Conservation (phyloP, 53 echinoderm and acorn worm species). For the Zoroaster sp. region DNA sequence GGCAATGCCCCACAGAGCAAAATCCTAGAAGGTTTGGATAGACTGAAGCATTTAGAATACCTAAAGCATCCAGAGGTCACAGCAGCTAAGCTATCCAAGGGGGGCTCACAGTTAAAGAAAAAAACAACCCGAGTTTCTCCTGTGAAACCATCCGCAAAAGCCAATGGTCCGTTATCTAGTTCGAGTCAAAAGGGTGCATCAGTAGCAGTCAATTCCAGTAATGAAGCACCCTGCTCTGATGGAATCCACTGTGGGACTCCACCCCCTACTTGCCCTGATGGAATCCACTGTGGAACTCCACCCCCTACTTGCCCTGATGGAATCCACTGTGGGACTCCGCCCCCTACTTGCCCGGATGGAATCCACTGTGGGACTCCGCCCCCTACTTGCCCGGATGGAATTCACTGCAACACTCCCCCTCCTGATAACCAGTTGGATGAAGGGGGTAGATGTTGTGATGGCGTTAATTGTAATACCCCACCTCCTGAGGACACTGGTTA, state of each 20-base stretch:
- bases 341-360: neutral
- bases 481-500: constrained; percentile 72
- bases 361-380: constrained; percentile 63
- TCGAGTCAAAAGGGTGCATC: constrained; percentile 27
- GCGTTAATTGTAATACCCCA: constrained; percentile 85
- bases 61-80: constrained; percentile 75
- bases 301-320: constrained; percentile 25
- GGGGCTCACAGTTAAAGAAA: constrained; percentile 67
- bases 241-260: constrained; percentile 78
- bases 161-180: constrained; percentile 69
- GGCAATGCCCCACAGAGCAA: constrained; percentile 96
- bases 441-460: constrained; percentile 72
- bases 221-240: constrained; percentile 59
- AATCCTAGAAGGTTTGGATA: constrained; percentile 93
- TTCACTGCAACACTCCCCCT: constrained; percentile 72
- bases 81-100: constrained; percentile 47
- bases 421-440: constrained; percentile 63
- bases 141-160: constrained; percentile 56
- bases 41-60: constrained; percentile 90
- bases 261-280: constrained; percentile 74
- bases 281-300: constrained; percentile 69
- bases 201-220: neutral
- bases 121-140: constrained; percentile 39
- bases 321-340: neutral
- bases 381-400: constrained; percentile 74